These are phyloP conservation scores for Stenolophus ochropezus DNA, from an alignment of 2,888 invertebrate genomes.

Conservation along the genomic window DNA sequence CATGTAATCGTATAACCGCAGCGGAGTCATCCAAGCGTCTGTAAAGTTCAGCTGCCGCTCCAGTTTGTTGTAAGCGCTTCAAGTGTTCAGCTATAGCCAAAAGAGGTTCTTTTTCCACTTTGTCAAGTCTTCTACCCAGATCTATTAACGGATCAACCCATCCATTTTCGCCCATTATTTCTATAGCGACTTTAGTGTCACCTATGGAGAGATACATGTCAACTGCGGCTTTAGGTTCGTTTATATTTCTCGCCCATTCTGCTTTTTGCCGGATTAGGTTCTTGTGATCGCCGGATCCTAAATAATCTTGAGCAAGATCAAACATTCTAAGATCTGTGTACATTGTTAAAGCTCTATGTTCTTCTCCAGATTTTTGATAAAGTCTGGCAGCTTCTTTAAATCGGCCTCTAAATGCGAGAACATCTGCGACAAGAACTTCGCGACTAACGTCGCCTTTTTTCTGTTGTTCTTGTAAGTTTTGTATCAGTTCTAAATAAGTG, in stretches of 20 bases:
- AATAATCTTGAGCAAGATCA: slow-evolving; percentile 92
- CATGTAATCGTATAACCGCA: slow-evolving; percentile 79
- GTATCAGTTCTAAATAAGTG: slow-evolving; percentile 89
- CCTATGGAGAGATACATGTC: slow-evolving; percentile 97
- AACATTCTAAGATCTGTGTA: slow-evolving; percentile 99
- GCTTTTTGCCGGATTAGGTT: slow-evolving; percentile 93
- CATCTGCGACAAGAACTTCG: slow-evolving; percentile 85
- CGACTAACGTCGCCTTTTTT: slow-evolving; percentile 79
- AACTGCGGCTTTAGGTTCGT: slow-evolving; percentile 95
- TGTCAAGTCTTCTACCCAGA: slow-evolving; percentile 88
- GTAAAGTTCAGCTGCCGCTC: slow-evolving; percentile 93
- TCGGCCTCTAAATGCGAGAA: slow-evolving; percentile 88
- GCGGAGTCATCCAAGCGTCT: slow-evolving; percentile 86
- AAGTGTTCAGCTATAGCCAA: slow-evolving; percentile 85
- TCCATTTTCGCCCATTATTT: slow-evolving; percentile 93
- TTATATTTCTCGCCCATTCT: slow-evolving; percentile 97
- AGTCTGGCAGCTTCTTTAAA: slow-evolving; percentile 94
- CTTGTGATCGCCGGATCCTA: slow-evolving; percentile 82
- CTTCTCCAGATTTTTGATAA: slow-evolving; percentile 88
- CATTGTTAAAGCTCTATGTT: slow-evolving; percentile 92
- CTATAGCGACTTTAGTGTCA: slow-evolving; percentile 91
- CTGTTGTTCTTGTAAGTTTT: slow-evolving; percentile 84
- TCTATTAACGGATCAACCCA: slow-evolving; percentile 95
- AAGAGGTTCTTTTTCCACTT: slow-evolving; percentile 87
- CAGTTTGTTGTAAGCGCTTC: slow-evolving; percentile 80